phyloP scores from a whole-genome alignment of 2,888 invertebrate genomes.

The Deroplatys truncata region DNA sequence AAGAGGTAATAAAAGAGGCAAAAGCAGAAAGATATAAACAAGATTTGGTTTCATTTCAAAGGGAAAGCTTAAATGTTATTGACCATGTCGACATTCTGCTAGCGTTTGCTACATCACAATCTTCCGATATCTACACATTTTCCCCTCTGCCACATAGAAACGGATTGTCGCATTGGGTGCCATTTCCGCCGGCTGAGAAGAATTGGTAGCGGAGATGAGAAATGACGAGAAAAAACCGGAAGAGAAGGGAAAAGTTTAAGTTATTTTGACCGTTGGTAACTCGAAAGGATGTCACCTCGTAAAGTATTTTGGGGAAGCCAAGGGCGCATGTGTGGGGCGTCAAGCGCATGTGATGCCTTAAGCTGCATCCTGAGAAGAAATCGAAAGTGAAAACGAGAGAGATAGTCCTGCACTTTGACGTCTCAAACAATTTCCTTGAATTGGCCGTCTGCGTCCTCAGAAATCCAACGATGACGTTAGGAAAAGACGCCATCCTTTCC shows the following conservation, averaged over 20 bases:
- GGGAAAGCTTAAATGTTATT: not conserved
- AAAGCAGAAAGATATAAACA: too few species aligned
- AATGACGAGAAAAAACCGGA: not conserved
- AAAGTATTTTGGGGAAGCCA: not conserved
- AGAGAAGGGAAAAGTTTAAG: not conserved
- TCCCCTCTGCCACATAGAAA: not conserved
- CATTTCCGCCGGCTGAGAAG: constrained; percentile 3
- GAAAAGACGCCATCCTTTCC: not conserved
- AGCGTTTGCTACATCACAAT: not conserved
- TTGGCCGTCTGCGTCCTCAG: constrained; percentile 22
- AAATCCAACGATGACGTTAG: not conserved
- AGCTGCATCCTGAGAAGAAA: not conserved
- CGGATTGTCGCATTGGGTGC: constrained; percentile 20
- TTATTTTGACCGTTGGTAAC: not conserved
- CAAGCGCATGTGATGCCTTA: not conserved
- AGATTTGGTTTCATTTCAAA: too few species aligned
- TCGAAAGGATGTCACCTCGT: not conserved
- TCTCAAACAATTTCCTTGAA: constrained; percentile 28
- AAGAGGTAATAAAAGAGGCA: too few species aligned
- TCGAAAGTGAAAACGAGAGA: not conserved
- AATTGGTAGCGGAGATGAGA: not conserved
- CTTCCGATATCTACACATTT: not conserved
- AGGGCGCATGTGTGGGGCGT: not conserved
- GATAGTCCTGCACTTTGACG: constrained; percentile 5
- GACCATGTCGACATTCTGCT: not conserved